These are phyloP conservation scores for Sylvietta virens DNA, from an alignment of 2,113 vertebrate genomes.

Conservation along the genomic window DNA sequence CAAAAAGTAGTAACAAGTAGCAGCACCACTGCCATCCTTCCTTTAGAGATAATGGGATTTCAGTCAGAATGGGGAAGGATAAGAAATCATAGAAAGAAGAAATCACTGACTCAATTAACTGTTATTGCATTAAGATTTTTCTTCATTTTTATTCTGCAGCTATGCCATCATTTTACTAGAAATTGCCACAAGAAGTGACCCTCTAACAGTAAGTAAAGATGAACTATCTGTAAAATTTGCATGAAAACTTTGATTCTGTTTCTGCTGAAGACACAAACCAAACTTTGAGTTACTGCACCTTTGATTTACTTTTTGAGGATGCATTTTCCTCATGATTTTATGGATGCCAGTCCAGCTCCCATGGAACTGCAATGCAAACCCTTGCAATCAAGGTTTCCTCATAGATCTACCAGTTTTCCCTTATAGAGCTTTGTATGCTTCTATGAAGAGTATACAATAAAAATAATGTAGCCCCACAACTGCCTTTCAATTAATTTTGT, in stretches of 20 bases:
- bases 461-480: not conserved
- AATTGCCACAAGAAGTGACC: conserved; percentile 79
- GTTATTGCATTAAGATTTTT: not conserved
- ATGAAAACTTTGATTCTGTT: not conserved
- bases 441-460: not conserved
- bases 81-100: not conserved
- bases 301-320: not conserved
- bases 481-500: not conserved
- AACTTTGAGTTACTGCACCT: not conserved
- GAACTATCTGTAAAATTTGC: not conserved
- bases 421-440: not conserved
- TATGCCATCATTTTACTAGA: conserved; percentile 85
- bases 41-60: not conserved
- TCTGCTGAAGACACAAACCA: not conserved
- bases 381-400: not conserved
- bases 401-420: not conserved
- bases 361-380: no score
- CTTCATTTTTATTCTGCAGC: conserved; percentile 59
- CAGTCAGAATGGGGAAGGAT: not conserved
- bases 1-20: not conserved
- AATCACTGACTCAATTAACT: not conserved
- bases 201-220: conserved; percentile 73
- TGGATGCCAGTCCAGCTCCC: not conserved
- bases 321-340: not conserved
- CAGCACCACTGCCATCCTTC: not conserved